Conservation (phyloP, 2,888 invertebrate species). For the Strigamia crassipes region DNA sequence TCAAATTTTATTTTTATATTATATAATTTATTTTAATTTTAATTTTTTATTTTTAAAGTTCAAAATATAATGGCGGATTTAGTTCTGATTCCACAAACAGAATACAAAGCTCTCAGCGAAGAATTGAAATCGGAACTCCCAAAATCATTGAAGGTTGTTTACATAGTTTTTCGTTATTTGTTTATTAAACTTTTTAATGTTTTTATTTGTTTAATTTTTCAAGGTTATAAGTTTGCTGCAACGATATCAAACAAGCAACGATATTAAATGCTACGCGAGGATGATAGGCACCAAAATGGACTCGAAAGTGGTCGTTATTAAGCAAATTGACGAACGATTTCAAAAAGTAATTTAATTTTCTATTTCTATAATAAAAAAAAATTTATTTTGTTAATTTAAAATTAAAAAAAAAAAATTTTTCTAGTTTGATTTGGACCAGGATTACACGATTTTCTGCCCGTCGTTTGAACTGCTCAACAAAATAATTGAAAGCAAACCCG, state of each 20-base stretch:
- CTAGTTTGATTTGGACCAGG: conserved; percentile 36
- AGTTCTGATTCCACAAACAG: neutral
- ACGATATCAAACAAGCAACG: neutral
- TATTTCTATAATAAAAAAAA: neutral
- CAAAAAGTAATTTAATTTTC: conserved; percentile 16
- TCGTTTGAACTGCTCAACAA: neutral
- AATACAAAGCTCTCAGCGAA: conserved; percentile 11
- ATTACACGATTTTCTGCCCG: neutral
- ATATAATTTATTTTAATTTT: neutral
- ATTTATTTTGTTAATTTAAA: neutral
- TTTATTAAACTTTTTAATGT: neutral
- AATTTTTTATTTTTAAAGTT: neutral
- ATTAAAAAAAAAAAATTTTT: neutral
- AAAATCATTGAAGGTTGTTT: neutral
- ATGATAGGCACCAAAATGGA: neutral
- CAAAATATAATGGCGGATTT: conserved; percentile 9
- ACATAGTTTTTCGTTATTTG: neutral
- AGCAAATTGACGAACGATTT: conserved; percentile 27
- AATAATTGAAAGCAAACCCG: conserved; percentile 28
- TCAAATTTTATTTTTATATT: too few species aligned
- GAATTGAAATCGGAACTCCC: conserved; percentile 15
- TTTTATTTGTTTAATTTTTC: neutral
- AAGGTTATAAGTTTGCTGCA: neutral
- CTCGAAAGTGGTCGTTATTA: conserved; percentile 10
- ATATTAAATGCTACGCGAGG: conserved; percentile 14